These are phyloP conservation scores for Cacatua alba DNA, from an alignment of 2,113 vertebrate species.

Conservation along the genomic window DNA sequence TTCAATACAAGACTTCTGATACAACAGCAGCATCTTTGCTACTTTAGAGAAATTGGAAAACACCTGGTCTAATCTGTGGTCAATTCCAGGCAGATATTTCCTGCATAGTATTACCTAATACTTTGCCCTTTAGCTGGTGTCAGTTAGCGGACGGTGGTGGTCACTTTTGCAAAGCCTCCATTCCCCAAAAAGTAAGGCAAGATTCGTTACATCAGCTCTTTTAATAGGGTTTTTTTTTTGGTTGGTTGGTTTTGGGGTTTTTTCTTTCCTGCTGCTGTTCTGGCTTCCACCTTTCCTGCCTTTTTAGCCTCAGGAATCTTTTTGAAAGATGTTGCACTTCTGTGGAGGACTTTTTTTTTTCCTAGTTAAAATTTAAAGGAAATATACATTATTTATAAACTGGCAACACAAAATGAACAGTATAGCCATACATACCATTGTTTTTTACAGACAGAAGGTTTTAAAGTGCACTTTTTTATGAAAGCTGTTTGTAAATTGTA, in stretches of 20 bases:
- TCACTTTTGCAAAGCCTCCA: not conserved
- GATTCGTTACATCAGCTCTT: not conserved
- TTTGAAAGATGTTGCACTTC: not conserved
- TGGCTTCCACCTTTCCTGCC: not conserved
- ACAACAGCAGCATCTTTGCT: not conserved
- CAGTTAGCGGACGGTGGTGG: not conserved
- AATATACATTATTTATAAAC: conserved; percentile 50
- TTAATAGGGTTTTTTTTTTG: not conserved
- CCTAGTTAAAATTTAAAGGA: conserved; percentile 26
- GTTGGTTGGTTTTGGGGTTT: not conserved
- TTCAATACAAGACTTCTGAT: not conserved
- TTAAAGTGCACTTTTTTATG: not conserved
- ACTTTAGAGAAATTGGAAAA: not conserved
- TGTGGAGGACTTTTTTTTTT: not conserved
- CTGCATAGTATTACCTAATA: not conserved
- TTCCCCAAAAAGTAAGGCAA: not conserved
- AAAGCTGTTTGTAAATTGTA: not conserved
- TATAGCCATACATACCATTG: not conserved
- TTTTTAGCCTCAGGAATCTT: conserved; percentile 10
- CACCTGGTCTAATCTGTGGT: not conserved
- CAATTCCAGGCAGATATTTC: not conserved
- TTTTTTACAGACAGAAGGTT: not conserved
- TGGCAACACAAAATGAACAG: not conserved
- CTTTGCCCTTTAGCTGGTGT: not conserved
- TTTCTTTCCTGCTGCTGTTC: not conserved